A percentile compares a stretch with the other conserved stretches of the same genome.
phyloP scores from a whole-genome alignment of 2,113 vertebrate genomes.

The Tragulus kanchil region DNA sequence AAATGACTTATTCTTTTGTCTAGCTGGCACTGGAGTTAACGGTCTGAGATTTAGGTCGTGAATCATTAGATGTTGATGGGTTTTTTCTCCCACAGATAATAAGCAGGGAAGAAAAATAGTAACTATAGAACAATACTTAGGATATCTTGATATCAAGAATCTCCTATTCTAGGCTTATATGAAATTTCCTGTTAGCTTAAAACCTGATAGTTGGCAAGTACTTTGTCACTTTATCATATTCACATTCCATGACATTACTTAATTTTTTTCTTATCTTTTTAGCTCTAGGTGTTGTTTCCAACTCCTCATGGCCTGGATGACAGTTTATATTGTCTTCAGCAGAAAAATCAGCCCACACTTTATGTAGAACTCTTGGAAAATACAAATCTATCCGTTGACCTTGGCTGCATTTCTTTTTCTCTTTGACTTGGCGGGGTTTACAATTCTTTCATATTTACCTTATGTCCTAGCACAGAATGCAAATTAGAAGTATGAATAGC shows the following conservation, averaged over 20 bases:
- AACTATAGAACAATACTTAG: not conserved
- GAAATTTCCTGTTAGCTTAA: constrained; percentile 15
- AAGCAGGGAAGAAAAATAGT: not conserved
- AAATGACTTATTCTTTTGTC: not conserved
- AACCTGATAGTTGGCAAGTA: not conserved
- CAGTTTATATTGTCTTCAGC: constrained; percentile 74
- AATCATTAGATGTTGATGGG: not conserved
- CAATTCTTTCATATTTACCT: constrained; percentile 60
- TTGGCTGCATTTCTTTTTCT: constrained; percentile 55
- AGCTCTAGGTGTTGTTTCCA: constrained; percentile 65
- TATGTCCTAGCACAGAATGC: constrained; percentile 36
- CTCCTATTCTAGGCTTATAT: not conserved
- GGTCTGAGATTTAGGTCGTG: constrained; percentile 4
- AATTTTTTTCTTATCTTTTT: constrained; percentile 61
- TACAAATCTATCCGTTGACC: not conserved
- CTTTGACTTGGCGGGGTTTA: constrained; percentile 14
- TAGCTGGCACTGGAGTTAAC: not conserved
- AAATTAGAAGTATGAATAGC: not conserved
- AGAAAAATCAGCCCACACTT: constrained; percentile 71
- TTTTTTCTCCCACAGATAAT: not conserved
- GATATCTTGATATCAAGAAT: not conserved
- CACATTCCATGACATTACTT: not conserved
- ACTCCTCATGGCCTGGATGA: constrained; percentile 44
- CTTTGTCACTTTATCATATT: constrained; percentile 20
- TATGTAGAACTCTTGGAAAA: constrained; percentile 60